These are phyloP conservation scores for Hapalemur alaotrensis DNA, from an alignment of 2,797 vertebrate genomes.

Conservation along the genomic window DNA sequence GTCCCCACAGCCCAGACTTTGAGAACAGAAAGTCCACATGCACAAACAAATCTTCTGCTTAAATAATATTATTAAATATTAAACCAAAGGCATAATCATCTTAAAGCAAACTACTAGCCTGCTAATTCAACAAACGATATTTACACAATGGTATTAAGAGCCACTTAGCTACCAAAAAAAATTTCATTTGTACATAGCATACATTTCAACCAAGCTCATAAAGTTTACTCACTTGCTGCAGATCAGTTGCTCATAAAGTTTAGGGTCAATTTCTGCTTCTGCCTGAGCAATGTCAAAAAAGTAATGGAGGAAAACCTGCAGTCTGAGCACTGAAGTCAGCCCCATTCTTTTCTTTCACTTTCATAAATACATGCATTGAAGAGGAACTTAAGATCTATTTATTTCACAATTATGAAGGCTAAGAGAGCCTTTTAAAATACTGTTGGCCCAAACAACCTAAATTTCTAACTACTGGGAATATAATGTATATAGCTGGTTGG, in stretches of 20 bases:
- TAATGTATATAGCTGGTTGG: neutral
- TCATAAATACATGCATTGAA: neutral
- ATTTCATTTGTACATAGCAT: neutral
- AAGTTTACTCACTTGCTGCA: neutral
- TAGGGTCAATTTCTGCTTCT: constrained; percentile 26
- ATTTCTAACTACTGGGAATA: neutral
- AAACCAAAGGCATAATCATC: neutral
- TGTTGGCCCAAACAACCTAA: neutral
- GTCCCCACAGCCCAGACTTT: neutral
- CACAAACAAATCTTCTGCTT: constrained; percentile 29
- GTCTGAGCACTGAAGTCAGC: neutral
- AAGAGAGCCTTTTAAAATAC: neutral
- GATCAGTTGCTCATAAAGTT: neutral
- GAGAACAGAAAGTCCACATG: neutral
- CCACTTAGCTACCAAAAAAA: neutral
- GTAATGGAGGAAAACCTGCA: neutral
- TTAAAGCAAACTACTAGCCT: constrained; percentile 24
- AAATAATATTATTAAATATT: constrained; percentile 26
- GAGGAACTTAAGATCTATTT: neutral
- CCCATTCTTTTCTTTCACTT: neutral
- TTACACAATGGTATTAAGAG: constrained; percentile 25
- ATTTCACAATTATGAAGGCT: neutral
- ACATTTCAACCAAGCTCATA: constrained; percentile 5
- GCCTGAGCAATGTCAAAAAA: neutral
- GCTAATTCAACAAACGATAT: constrained; percentile 29